phyloP scores from a whole-genome alignment of 2,113 vertebrate species.

The Cromileptes altivelis region DNA sequence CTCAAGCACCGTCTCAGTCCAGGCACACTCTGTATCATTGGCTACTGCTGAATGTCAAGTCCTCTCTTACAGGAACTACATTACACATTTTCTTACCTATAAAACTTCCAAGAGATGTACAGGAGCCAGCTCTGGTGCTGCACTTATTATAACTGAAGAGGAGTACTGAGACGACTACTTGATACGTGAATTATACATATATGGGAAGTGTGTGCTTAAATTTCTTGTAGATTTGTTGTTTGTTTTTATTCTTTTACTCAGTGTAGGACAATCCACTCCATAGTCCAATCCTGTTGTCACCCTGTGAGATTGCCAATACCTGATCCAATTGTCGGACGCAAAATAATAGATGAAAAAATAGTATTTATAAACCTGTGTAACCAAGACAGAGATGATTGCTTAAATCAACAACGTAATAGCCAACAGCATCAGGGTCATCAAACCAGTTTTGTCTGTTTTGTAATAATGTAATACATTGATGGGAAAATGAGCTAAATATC shows the following conservation, averaged over 20 bases:
- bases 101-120: constrained; percentile 13
- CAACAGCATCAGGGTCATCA: too few relatives aligned
- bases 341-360: too few relatives aligned
- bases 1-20: constrained; percentile 61
- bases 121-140: not conserved
- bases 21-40: constrained; percentile 51
- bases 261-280: too few relatives aligned
- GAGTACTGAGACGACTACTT: not conserved
- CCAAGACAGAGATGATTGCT: too few relatives aligned
- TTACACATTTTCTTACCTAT: constrained; percentile 25
- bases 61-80: constrained; percentile 35
- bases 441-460: too few relatives aligned
- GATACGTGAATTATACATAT: not conserved
- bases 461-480: not conserved
- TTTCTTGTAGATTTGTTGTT: not conserved
- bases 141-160: not conserved
- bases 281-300: too few relatives aligned
- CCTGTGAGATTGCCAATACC: too few relatives aligned
- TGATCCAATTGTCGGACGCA: too few relatives aligned
- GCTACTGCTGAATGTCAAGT: constrained; percentile 64
- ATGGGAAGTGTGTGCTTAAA: not conserved
- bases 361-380: too few relatives aligned
- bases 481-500: not conserved
- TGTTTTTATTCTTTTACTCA: not conserved
- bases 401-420: too few relatives aligned